Evolutionary conservation across 2,797 vertebrate genomes (phyloP), one percentile per base, ranked within the genome.

Genomic region (Falco naumanni): DNA sequence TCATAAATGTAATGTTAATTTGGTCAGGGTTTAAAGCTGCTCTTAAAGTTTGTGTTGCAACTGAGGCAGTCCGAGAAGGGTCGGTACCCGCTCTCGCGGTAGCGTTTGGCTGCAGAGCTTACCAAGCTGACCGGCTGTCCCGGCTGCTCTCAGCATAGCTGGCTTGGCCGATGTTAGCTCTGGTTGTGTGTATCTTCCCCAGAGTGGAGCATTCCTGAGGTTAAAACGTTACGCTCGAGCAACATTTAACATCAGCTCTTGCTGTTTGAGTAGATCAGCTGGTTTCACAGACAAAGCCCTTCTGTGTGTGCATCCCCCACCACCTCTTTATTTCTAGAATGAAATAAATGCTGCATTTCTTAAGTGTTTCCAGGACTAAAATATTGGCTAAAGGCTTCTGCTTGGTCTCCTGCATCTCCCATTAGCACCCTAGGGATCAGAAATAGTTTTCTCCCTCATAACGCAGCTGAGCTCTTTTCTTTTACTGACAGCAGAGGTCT

Each of bases 401-500:
- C 75, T 70, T 63, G 13, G 34, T 76, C 39, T 79, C 43, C 16
- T 2, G 2, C 17, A 33, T 59, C 56, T 82, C 75, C 74, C 10
- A 2, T 79, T 72, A 63, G 4, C 0, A 3, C 26, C 31, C 22
- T 50, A 37, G 24, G 68, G 19, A 51, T 59, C 37, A 79, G 79
- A 72, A 68, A 48, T 33, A 16, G 13, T 15, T 83, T 87, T 93
- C 43, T 60, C 31, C 37, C 21, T 57, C 13, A 0, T 39, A 85
- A 65, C 29, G 9, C 22, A 54, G 33, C 64, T 66, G 59, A 28
- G 31, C 25, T 64, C 10, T 81, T 54, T 21, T 37, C 64, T 92
- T 72, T 14, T 57, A 19, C 3, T 7, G 47, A 71, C 93, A 92
- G 90, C 77, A 89, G 90, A 86, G 65, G 85, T 93, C 93, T 91